phyloP scores from a whole-genome alignment of 1,140 invertebrate genomes.

The Idris sp. region DNA sequence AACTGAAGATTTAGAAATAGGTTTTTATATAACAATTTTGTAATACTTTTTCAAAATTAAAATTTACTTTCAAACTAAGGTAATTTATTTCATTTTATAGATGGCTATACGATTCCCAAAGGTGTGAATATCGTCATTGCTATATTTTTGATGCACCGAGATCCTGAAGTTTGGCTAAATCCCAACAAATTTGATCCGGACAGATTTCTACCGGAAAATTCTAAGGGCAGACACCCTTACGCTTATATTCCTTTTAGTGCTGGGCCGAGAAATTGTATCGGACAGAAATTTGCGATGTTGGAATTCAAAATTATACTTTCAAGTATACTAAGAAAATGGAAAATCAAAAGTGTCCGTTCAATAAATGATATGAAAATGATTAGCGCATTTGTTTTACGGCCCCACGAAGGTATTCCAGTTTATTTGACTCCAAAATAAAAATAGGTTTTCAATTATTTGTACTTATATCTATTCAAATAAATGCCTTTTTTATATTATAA shows the following conservation, averaged over 20 bases:
- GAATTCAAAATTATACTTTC: slow-evolving; percentile 74
- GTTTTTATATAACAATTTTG: slow-evolving; percentile 68
- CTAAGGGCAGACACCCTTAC: slow-evolving; percentile 71
- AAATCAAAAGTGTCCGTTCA: slow-evolving; percentile 74
- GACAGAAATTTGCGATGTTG: slow-evolving; percentile 71
- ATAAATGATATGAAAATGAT: slow-evolving; percentile 61
- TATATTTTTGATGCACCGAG: slow-evolving; percentile 81
- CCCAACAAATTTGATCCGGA: slow-evolving; percentile 82
- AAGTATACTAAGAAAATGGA: slow-evolving; percentile 79
- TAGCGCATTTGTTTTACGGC: slow-evolving; percentile 62
- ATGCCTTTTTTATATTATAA: no score
- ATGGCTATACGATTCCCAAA: slow-evolving; percentile 57
- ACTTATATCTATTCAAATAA: no score
- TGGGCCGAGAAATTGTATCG: slow-evolving; percentile 82
- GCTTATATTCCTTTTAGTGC: slow-evolving; percentile 81
- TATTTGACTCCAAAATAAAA: slow-evolving; percentile 25
- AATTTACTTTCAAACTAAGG: neutral
- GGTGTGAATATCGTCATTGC: slow-evolving; percentile 74
- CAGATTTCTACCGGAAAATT: slow-evolving; percentile 79
- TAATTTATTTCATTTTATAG: slow-evolving; percentile 29
- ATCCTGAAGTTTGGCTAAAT: slow-evolving; percentile 79
- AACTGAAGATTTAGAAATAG: slow-evolving; percentile 80
- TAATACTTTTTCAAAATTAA: neutral
- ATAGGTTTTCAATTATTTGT: no score
- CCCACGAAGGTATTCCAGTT: slow-evolving; percentile 41